Evolutionary conservation across 2,888 invertebrate species (phyloP).

Genomic region (Phytoseiulus persimilis): DNA sequence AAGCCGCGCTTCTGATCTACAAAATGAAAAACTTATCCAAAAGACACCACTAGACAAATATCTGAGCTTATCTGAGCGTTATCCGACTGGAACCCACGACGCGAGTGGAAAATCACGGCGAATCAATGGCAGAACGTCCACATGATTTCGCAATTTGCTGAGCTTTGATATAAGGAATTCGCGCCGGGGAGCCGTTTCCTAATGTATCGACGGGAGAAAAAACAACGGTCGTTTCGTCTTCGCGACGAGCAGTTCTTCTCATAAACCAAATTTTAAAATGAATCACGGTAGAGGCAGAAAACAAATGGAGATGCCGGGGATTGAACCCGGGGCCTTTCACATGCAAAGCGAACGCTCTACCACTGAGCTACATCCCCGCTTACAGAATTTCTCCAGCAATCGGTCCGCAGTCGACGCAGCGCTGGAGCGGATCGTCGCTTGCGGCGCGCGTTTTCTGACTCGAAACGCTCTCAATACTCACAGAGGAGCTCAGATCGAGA

Average conservation of each 20-base stretch:
- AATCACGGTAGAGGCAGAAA: not conserved
- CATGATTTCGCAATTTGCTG: not conserved
- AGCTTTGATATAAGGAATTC: not conserved
- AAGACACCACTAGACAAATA: no score
- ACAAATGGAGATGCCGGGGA: not conserved
- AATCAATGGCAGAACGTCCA: not conserved
- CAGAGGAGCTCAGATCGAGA: no score
- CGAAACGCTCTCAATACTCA: no score
- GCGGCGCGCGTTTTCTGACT: not conserved
- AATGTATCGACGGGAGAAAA: not conserved
- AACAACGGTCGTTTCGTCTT: not conserved
- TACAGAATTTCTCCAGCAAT: not conserved
- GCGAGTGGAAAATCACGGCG: no score
- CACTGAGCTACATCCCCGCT: not conserved
- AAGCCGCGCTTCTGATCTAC: no score
- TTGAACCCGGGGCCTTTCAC: constrained; percentile 5
- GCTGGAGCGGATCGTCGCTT: not conserved
- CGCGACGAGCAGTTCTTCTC: not conserved
- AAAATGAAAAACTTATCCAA: no score
- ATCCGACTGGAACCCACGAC: not conserved
- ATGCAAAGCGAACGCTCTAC: constrained; percentile 5
- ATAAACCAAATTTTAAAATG: not conserved
- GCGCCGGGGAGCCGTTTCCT: not conserved
- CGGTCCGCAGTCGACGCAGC: not conserved
- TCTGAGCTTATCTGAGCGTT: not conserved